Conservation (phyloP, 2,113 vertebrate species). For the Myotis yumanensis region DNA sequence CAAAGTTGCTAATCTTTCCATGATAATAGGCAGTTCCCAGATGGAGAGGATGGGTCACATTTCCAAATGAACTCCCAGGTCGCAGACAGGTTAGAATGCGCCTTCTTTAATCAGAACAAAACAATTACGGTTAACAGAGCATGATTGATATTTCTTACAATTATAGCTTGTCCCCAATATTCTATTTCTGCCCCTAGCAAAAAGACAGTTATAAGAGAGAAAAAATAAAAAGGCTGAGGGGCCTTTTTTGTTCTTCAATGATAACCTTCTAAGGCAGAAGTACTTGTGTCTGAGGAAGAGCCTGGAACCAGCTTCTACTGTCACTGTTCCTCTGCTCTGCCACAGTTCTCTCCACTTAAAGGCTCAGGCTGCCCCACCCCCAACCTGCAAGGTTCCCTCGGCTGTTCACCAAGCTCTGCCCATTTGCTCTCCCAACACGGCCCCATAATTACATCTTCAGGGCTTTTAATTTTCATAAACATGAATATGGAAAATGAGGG, state of each 20-base stretch:
- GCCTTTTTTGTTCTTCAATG: not conserved
- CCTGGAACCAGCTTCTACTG: not conserved
- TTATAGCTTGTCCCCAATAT: no score
- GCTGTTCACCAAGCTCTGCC: not conserved
- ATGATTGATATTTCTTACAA: no score
- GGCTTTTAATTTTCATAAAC: constrained; percentile 2
- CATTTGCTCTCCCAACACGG: not conserved
- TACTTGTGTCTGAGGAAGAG: not conserved
- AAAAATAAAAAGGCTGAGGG: not conserved
- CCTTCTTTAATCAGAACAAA: no score
- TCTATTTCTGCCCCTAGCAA: no score
- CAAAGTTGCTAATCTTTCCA: no score
- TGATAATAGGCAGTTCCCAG: no score
- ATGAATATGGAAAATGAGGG: not conserved
- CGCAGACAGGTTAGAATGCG: no score
- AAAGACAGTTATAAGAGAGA: not conserved
- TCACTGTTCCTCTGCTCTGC: not conserved
- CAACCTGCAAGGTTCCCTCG: not conserved
- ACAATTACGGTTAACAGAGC: no score
- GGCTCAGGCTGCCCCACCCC: not conserved
- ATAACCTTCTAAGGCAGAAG: not conserved
- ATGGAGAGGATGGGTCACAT: no score
- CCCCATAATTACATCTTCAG: not conserved
- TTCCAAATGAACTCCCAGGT: no score
- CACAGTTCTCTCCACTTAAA: not conserved